Base-by-base conservation (phyloP, 2,888 invertebrate genomes). In the Dichetophora obliterata region DNA sequence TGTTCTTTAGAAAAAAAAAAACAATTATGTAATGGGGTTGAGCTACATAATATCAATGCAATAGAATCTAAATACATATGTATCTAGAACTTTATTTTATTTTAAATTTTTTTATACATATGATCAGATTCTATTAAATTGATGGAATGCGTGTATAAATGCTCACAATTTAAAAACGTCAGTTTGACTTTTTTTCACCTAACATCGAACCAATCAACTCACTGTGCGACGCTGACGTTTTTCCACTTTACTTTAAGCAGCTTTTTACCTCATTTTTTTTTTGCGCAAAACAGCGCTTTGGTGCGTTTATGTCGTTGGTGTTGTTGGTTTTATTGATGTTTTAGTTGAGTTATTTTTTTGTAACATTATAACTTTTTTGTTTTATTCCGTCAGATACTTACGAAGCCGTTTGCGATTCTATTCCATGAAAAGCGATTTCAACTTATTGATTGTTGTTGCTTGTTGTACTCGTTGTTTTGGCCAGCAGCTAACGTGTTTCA, bases 351-450 rank as follows among this genome's bases (percentile, higher is more conserved):
- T 31, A 22, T 59, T 68, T 50, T 48, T 24, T 19, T 24, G n/a
- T 16, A 27, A 24, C 24, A 27, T 24, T 24, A 59, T 24, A 16
- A 6, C 6, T 59, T 57, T 57, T 24, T 22, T 22, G 22, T 16
- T 22, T 9, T 24, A 9, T 27, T 22, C 59, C 24, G 11, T 27
- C 24, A 24, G 43, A 43, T 54, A 19, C 54, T 19, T 19, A 22
- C 22, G n/a, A 27, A n/a, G 6, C 2, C 63, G 31, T 63, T 14
- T 31, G 63, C 63, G 63, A 31, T 24, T 48, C 50, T 31, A 27
- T 50, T 24, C 68, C 50, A 68, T 50, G 24, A 68, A 66, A 68
- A 50, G 68, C 22, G 68, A 68, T 68, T 24, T 48, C 50, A 68
- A 68, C 50, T 34, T 34, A 65, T 65, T 65, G 31, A 19, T 24